phyloP scores from a whole-genome alignment of 2,888 invertebrate genomes.

The Polietes domitor region DNA sequence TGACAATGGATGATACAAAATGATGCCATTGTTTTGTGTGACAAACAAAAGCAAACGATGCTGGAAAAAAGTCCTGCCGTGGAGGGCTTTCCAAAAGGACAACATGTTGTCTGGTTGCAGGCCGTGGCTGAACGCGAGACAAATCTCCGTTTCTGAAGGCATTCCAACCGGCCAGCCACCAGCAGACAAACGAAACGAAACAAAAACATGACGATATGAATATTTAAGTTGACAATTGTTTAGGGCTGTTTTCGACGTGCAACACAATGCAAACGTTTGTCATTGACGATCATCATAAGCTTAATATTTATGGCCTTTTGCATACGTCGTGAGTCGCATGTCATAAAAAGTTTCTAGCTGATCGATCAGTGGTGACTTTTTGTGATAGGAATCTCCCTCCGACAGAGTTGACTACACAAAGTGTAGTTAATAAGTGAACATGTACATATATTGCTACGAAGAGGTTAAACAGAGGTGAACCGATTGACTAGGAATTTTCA shows the following conservation, averaged over 20 bases:
- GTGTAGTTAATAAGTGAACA: background rate
- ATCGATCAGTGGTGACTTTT: slow-evolving; percentile 5
- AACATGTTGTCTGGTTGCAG: slow-evolving; percentile 1
- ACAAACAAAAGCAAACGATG: slow-evolving; percentile 22
- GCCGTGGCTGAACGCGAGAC: slow-evolving; percentile 48
- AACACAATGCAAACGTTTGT: slow-evolving; percentile 33
- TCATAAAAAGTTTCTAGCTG: slow-evolving; percentile 9
- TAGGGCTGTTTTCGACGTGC: slow-evolving; percentile 27
- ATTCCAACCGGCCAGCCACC: background rate
- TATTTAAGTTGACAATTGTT: slow-evolving; percentile 60
- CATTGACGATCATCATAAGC: slow-evolving; percentile 40
- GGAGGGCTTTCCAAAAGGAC: slow-evolving; percentile 19
- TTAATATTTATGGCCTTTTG: slow-evolving; percentile 49
- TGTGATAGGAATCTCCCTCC: background rate
- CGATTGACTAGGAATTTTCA: too few relatives aligned
- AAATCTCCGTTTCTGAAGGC: slow-evolving; percentile 54
- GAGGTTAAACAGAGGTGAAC: too few relatives aligned
- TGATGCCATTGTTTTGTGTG: slow-evolving; percentile 60
- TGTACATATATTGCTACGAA: too few relatives aligned
- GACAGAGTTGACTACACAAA: background rate
- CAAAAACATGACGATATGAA: slow-evolving; percentile 57
- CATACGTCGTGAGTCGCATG: slow-evolving; percentile 27
- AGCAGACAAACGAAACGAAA: too few relatives aligned
- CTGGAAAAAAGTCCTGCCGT: slow-evolving; percentile 43
- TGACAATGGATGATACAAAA: slow-evolving; percentile 64